These are phyloP conservation scores for Epinotia nisella DNA, from an alignment of 2,888 invertebrate species.

Conservation along the genomic window DNA sequence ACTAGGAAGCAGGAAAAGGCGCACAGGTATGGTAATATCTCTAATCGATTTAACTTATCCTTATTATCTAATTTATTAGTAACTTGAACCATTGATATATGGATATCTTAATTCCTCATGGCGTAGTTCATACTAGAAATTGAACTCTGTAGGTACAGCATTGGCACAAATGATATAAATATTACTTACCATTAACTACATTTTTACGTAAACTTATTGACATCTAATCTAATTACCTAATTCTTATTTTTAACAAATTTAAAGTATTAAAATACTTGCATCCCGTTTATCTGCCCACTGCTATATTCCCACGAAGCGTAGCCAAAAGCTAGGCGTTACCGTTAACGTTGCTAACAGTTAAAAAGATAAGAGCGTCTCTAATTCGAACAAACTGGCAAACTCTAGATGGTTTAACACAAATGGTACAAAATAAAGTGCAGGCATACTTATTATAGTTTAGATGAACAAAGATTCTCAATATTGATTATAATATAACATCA, in stretches of 20 bases:
- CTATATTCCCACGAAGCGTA: conserved; percentile 10
- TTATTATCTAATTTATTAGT: not conserved
- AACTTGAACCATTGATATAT: not conserved
- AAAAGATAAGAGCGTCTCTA: conserved; percentile 17
- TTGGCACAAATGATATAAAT: too few relatives aligned
- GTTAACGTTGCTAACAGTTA: conserved; percentile 26
- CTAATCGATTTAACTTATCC: not conserved
- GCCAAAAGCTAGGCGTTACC: conserved; percentile 18
- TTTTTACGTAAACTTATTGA: not conserved
- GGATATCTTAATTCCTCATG: not conserved
- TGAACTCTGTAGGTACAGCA: too few relatives aligned
- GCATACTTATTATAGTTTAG: too few relatives aligned
- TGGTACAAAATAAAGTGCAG: not conserved
- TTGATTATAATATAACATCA: too few relatives aligned
- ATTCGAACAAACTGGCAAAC: conserved; percentile 11
- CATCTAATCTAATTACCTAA: too few relatives aligned
- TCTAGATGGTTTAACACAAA: not conserved
- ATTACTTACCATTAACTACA: too few relatives aligned
- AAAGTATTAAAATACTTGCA: too few relatives aligned
- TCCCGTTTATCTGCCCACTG: not conserved
- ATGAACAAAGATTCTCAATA: too few relatives aligned
- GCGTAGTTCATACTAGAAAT: not conserved
- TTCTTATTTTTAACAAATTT: not conserved
- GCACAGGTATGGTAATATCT: conserved; percentile 64
- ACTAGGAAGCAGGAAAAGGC: conserved; percentile 71